These are phyloP conservation scores for Trichoplusia ni DNA, from an alignment of 1,140 invertebrate species.

Conservation along the genomic window DNA sequence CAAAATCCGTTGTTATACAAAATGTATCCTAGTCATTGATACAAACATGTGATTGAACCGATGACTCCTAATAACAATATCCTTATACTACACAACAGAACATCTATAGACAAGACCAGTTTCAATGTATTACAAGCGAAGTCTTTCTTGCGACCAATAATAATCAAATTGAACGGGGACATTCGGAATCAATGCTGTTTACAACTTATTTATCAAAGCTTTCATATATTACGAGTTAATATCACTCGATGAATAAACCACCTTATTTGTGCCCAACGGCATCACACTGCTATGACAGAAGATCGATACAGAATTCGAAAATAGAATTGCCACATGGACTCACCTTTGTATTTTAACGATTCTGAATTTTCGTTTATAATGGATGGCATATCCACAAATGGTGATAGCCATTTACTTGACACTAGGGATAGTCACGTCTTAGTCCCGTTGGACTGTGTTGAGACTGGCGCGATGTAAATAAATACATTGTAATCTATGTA, in stretches of 20 bases:
- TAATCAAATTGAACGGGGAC: neutral
- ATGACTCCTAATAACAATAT: neutral
- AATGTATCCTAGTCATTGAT: neutral
- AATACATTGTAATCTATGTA: slow-evolving; percentile 32
- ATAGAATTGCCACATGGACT: too few species aligned
- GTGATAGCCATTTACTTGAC: slow-evolving; percentile 46
- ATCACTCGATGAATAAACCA: too few species aligned
- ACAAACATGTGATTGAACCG: neutral
- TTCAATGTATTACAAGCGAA: neutral
- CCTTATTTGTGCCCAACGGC: too few species aligned
- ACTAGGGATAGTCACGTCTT: slow-evolving; percentile 1
- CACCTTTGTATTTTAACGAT: slow-evolving; percentile 65
- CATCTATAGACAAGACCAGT: neutral
- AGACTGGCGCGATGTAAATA: slow-evolving; percentile 35
- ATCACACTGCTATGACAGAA: too few species aligned
- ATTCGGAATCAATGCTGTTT: neutral
- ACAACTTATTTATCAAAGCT: slow-evolving; percentile 1
- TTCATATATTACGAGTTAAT: neutral
- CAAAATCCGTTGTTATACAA: too few species aligned
- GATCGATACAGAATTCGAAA: too few species aligned
- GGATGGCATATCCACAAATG: slow-evolving; percentile 54
- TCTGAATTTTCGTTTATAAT: slow-evolving; percentile 45
- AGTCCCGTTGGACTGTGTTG: neutral
- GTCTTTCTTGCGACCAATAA: neutral
- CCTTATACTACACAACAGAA: neutral